Percentiles rank a stretch among this genome's conserved stretches.
Evolutionary conservation across 1,140 invertebrate genomes (phyloP).

Genomic region (Polypedilum vanderplanki): DNA sequence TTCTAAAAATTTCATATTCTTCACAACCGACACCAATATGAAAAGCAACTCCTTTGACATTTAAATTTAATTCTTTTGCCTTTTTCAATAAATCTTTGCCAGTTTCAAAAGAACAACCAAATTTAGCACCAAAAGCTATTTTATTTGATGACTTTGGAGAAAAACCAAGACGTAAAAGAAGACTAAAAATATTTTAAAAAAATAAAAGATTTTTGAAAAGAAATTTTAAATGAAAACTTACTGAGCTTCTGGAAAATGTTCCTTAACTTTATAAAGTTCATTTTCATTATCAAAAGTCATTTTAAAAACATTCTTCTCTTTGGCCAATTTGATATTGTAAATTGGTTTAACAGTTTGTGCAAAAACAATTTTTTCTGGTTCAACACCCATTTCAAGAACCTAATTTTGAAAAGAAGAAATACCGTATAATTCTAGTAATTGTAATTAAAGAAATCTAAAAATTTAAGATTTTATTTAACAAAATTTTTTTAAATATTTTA

Average conservation of each 20-base stretch:
- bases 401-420: too few relatives aligned
- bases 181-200: background rate
- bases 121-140: constrained; percentile 44
- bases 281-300: constrained; percentile 65
- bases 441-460: too few relatives aligned
- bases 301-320: constrained; percentile 46
- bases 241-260: constrained; percentile 43
- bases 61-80: constrained; percentile 49
- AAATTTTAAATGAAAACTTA: constrained; percentile 2
- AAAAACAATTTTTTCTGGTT: too few relatives aligned
- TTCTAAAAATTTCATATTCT: constrained; percentile 40
- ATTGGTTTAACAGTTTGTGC: constrained; percentile 51
- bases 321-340: constrained; percentile 54
- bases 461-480: too few relatives aligned
- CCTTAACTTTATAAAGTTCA: constrained; percentile 49
- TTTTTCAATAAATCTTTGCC: constrained; percentile 45
- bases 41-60: constrained; percentile 52
- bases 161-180: background rate
- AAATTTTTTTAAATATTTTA: too few relatives aligned
- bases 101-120: constrained; percentile 48
- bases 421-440: too few relatives aligned
- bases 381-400: too few relatives aligned
- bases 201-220: background rate
- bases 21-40: constrained; percentile 47
- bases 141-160: background rate